Percentiles rank a stretch among this genome's conserved stretches.
Conservation (phyloP, 1,140 invertebrate species). For the Aethina tumida region DNA sequence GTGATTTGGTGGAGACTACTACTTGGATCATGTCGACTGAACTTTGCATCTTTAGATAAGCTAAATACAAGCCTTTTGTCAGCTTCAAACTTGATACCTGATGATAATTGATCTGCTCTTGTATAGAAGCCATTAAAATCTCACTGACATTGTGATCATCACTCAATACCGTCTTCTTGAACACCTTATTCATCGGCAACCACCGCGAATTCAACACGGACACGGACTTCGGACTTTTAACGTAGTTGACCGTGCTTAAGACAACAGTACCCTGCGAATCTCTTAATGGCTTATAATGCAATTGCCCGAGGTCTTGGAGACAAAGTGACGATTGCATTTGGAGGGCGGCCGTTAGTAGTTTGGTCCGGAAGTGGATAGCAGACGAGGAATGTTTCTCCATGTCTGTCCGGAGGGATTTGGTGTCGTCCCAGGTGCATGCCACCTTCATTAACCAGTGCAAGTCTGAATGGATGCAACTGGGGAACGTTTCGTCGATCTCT, state of each 20-base stretch:
- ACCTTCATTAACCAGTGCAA: slow-evolving; percentile 98
- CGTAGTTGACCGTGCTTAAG: slow-evolving; percentile 73
- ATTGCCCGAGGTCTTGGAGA: slow-evolving; percentile 82
- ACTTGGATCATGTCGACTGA: slow-evolving; percentile 89
- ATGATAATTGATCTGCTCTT: slow-evolving; percentile 87
- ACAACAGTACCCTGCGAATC: slow-evolving; percentile 86
- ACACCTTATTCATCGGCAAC: slow-evolving; percentile 67
- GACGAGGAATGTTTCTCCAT: slow-evolving; percentile 90
- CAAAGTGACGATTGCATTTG: slow-evolving; percentile 89
- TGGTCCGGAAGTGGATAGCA: slow-evolving; percentile 82
- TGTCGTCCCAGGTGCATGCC: slow-evolving; percentile 92
- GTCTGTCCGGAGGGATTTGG: slow-evolving; percentile 77
- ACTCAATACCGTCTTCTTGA: slow-evolving; percentile 42
- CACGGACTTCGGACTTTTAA: slow-evolving; percentile 73
- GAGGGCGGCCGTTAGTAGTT: slow-evolving; percentile 79
- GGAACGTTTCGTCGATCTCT: slow-evolving; percentile 92
- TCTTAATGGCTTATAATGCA: slow-evolving; percentile 81
- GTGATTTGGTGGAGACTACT: slow-evolving; percentile 81
- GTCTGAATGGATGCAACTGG: slow-evolving; percentile 81
- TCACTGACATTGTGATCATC: slow-evolving; percentile 72
- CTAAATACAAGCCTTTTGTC: slow-evolving; percentile 80
- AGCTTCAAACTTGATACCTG: slow-evolving; percentile 76
- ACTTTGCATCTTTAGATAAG: slow-evolving; percentile 91
- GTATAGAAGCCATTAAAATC: slow-evolving; percentile 71
- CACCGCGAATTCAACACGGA: slow-evolving; percentile 83